Conservation (phyloP, 2,797 vertebrate genomes). For the Alectoris magna region DNA sequence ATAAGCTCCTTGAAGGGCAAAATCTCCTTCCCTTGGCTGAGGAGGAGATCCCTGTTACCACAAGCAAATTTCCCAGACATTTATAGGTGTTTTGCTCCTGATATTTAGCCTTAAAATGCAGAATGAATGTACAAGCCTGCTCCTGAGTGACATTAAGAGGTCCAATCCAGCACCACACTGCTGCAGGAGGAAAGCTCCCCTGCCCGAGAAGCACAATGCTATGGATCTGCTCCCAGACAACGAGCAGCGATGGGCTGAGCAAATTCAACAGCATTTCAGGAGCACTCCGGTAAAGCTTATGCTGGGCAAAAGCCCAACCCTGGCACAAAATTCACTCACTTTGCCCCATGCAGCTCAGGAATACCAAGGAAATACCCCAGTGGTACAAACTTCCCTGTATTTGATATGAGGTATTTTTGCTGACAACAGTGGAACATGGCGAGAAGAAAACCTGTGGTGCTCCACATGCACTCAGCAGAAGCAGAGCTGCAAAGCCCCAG, state of each 20-base stretch:
- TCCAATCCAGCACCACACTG: background rate
- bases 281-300: background rate
- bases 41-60: background rate
- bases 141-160: background rate
- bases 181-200: background rate
- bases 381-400: background rate
- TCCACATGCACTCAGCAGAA: fast-evolving
- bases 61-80: background rate
- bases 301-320: background rate
- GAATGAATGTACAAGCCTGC: background rate
- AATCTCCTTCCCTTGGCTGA: background rate
- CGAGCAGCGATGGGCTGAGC: background rate
- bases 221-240: fast-evolving
- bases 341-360: background rate
- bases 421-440: fast-evolving
- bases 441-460: background rate
- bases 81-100: background rate
- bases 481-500: background rate
- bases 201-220: background rate
- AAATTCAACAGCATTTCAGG: background rate
- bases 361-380: background rate
- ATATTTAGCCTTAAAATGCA: background rate
- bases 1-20: background rate
- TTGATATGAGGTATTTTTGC: background rate
- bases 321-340: background rate